Conservation (phyloP, 2,888 invertebrate species). For the Lasioglossum oenotherae region DNA sequence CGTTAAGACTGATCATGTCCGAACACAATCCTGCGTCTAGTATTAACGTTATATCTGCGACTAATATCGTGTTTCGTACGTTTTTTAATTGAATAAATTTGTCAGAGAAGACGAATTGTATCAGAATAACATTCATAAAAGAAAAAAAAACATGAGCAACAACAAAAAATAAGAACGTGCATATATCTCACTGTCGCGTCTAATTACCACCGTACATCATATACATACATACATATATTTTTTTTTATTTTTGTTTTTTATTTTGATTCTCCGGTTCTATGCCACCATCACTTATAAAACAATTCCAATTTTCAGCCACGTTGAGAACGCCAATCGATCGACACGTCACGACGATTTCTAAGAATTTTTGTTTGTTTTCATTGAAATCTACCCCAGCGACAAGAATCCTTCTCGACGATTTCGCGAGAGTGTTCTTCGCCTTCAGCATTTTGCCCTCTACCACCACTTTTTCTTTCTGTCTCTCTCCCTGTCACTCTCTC, state of each 20-base stretch:
- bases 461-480: conserved; percentile 9
- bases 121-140: conserved; percentile 46
- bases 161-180: conserved; percentile 19
- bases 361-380: conserved; percentile 16
- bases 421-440: conserved; percentile 26
- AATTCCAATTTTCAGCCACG: conserved; percentile 44
- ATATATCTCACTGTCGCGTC: conserved; percentile 27
- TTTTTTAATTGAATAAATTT: conserved; percentile 65
- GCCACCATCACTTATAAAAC: conserved; percentile 9
- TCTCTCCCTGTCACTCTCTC: conserved; percentile 6
- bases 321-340: conserved; percentile 21
- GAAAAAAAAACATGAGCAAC: not conserved
- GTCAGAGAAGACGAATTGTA: conserved; percentile 50
- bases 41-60: conserved; percentile 47
- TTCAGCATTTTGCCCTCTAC: conserved; percentile 36
- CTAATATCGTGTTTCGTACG: conserved; percentile 48
- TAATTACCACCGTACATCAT: conserved; percentile 1
- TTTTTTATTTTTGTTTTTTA: conserved; percentile 7
- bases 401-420: conserved; percentile 21
- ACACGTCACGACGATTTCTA: not conserved
- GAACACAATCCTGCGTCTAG: conserved; percentile 41
- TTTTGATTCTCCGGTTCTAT: conserved; percentile 10
- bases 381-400: conserved; percentile 16
- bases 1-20: conserved; percentile 63
- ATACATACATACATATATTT: not conserved